phyloP scores from a whole-genome alignment of 92 coral and sea anemone species.

The Epizoanthus scotinus region DNA sequence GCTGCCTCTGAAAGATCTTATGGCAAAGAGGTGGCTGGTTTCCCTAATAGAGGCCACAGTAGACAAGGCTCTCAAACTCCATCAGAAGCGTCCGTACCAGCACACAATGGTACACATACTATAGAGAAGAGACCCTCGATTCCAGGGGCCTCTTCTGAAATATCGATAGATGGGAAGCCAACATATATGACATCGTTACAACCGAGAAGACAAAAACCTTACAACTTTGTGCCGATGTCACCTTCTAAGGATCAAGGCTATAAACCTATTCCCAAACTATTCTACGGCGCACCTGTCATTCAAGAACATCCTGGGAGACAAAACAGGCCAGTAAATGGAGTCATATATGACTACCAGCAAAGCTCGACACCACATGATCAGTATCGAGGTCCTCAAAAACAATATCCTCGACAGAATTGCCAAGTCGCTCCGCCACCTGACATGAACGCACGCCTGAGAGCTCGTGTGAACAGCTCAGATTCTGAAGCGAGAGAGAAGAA shows the following conservation, averaged over 20 bases:
- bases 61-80: slow-evolving; percentile 74
- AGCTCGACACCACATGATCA: slow-evolving; percentile 10
- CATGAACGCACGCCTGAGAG: slow-evolving; percentile 9
- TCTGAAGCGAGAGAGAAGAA: slow-evolving; percentile 33
- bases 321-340: slow-evolving; percentile 37
- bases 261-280: slow-evolving; percentile 28
- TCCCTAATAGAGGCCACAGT: slow-evolving; percentile 43
- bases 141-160: slow-evolving; percentile 70
- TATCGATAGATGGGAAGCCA: slow-evolving; percentile 53
- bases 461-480: slow-evolving; percentile 36
- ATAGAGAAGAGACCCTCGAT: slow-evolving; percentile 58
- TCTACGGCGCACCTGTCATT: slow-evolving; percentile 5
- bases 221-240: slow-evolving; percentile 22
- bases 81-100: slow-evolving; percentile 74
- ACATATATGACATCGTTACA: slow-evolving; percentile 13
- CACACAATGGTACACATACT: neutral
- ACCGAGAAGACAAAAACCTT: slow-evolving; percentile 40
- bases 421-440: slow-evolving; percentile 11
- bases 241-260: slow-evolving; percentile 23
- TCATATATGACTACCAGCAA: slow-evolving; percentile 37
- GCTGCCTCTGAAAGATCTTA: slow-evolving; percentile 63
- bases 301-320: slow-evolving; percentile 31
- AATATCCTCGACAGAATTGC: slow-evolving; percentile 22
- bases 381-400: slow-evolving; percentile 9
- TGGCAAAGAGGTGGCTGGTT: slow-evolving; percentile 47